phyloP scores from a whole-genome alignment of 2,797 vertebrate genomes.

The Cyclura pinguis region DNA sequence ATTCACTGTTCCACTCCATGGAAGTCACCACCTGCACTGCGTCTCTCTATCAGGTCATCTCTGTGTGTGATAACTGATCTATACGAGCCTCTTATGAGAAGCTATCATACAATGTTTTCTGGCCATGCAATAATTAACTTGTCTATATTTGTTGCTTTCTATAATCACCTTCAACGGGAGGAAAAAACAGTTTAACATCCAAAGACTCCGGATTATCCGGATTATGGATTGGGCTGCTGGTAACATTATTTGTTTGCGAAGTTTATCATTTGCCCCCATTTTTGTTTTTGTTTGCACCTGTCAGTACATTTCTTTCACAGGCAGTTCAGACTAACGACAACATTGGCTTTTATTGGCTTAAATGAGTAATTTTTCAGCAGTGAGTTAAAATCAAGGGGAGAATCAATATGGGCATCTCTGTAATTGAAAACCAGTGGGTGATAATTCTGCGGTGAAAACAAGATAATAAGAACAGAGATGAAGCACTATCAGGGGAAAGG shows the following conservation, averaged over 20 bases:
- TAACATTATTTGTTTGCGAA: constrained; percentile 59
- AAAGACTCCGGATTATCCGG: background rate
- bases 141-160: background rate
- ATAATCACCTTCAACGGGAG: constrained; percentile 1
- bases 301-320: constrained; percentile 62
- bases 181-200: constrained; percentile 75
- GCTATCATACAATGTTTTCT: background rate
- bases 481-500: constrained; percentile 72
- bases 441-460: constrained; percentile 81
- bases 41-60: background rate
- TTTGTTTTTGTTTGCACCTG: constrained; percentile 52
- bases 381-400: constrained; percentile 80
- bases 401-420: constrained; percentile 82
- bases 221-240: background rate
- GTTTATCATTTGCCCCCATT: constrained; percentile 62
- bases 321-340: constrained; percentile 69
- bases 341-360: constrained; percentile 76
- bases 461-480: constrained; percentile 82
- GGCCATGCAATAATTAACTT: background rate
- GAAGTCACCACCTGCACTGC: background rate
- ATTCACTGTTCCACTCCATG: too few species aligned
- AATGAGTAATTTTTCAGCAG: constrained; percentile 84
- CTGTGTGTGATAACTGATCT: too few species aligned
- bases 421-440: constrained; percentile 88
- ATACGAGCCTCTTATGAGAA: background rate